A percentile compares a stretch with the other conserved stretches of the same genome.
Conservation (phyloP, 2,113 vertebrate genomes). For the Lepidothrix coronata region DNA sequence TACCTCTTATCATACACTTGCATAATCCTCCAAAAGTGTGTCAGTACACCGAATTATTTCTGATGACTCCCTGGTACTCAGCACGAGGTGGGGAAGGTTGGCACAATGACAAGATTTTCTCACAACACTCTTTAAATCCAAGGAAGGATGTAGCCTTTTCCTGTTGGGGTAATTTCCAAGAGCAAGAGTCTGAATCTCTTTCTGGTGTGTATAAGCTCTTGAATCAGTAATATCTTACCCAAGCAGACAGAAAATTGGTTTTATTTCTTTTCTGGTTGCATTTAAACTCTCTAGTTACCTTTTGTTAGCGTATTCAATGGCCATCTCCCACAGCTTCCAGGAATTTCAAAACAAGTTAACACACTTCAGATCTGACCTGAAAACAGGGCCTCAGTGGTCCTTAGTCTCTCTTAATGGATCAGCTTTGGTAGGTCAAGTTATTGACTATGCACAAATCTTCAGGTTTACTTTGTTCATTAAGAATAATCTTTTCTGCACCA, state of each 20-base stretch:
- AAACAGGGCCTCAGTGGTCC: neutral
- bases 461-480: neutral
- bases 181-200: neutral
- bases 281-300: neutral
- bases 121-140: constrained; percentile 12
- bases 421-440: neutral
- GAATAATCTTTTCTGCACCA: neutral
- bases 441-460: neutral
- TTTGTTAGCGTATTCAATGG: neutral
- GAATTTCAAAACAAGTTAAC: neutral
- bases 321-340: neutral
- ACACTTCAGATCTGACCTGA: neutral
- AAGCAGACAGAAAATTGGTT: neutral
- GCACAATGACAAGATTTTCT: constrained; percentile 18
- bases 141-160: constrained; percentile 55
- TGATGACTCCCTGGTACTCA: neutral
- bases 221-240: neutral
- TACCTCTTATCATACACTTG: neutral
- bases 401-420: neutral
- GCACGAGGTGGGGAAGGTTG: neutral
- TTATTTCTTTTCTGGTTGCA: neutral
- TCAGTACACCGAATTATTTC: neutral
- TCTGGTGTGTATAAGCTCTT: neutral
- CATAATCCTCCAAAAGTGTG: neutral
- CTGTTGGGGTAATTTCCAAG: constrained; percentile 3